These are phyloP conservation scores for Hyles vespertilio DNA, from an alignment of 1,140 invertebrate species.

Conservation along the genomic window DNA sequence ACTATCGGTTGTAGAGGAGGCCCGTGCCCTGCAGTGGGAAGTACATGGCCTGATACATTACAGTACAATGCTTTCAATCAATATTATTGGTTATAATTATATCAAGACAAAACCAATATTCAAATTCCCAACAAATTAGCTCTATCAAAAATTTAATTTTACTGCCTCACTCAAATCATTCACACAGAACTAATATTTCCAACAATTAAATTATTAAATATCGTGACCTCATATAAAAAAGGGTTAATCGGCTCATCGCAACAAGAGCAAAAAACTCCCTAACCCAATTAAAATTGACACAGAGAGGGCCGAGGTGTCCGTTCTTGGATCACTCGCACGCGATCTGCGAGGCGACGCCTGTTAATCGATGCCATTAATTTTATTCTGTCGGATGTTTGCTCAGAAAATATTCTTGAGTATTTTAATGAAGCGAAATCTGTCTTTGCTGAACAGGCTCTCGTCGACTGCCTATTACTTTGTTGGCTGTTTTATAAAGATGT, in stretches of 20 bases:
- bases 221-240: slow-evolving; percentile 32
- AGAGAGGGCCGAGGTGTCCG: slow-evolving; percentile 48
- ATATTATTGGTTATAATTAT: too few species aligned
- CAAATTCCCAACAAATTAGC: too few species aligned
- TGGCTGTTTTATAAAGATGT: too few species aligned
- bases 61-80: too few species aligned
- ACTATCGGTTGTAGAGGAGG: too few species aligned
- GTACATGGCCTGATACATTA: too few species aligned
- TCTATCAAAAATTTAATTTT: too few species aligned
- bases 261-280: slow-evolving; percentile 48
- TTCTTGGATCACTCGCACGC: slow-evolving; percentile 51
- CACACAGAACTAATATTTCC: too few species aligned
- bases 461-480: not conserved
- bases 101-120: too few species aligned
- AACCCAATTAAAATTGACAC: slow-evolving; percentile 67
- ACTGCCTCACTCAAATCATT: too few species aligned
- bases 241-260: slow-evolving; percentile 45
- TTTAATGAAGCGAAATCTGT: slow-evolving; percentile 25
- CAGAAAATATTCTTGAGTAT: slow-evolving; percentile 35
- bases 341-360: slow-evolving; percentile 40
- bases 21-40: too few species aligned
- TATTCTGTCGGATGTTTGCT: slow-evolving; percentile 41
- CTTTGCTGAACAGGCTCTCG: slow-evolving; percentile 1
- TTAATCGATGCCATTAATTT: slow-evolving; percentile 64
- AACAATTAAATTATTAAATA: too few species aligned